Conservation (phyloP, 1,140 invertebrate genomes). For the Pygmarrhopalites habei region DNA sequence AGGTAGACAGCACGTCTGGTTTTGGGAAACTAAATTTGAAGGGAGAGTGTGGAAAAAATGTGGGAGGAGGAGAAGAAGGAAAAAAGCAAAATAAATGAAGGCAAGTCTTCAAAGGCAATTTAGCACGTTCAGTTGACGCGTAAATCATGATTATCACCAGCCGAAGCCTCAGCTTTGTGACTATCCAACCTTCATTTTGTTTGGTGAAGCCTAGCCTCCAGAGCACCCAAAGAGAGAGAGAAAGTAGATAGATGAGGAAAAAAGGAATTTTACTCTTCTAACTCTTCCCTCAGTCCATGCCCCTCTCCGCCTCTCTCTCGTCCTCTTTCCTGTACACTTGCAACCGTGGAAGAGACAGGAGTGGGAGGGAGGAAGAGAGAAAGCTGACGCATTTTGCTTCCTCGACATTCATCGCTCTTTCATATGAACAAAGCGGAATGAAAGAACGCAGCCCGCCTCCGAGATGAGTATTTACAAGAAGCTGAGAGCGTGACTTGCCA, state of each 20-base stretch:
- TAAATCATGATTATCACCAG: slow-evolving; percentile 8
- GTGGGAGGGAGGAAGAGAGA: not conserved
- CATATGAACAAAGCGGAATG: not conserved
- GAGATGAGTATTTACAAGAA: too few relatives aligned
- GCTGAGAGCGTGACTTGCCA: too few relatives aligned
- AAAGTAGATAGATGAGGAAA: too few relatives aligned
- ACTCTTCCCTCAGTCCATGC: too few relatives aligned
- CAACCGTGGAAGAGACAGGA: not conserved
- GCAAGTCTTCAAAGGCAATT: slow-evolving; percentile 8
- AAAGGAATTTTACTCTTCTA: too few relatives aligned
- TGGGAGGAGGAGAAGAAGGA: too few relatives aligned
- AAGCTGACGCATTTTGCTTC: not conserved
- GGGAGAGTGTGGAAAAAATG: too few relatives aligned
- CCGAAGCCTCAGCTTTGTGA: not conserved
- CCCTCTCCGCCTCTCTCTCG: too few relatives aligned
- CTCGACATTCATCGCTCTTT: not conserved
- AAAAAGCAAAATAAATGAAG: too few relatives aligned
- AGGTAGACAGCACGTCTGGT: too few relatives aligned
- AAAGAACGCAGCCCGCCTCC: too few relatives aligned
- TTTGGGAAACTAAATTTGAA: too few relatives aligned
- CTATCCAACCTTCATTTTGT: not conserved
- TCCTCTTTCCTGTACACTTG: not conserved
- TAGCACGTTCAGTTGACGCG: not conserved
- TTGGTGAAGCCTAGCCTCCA: not conserved
- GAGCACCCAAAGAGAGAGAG: not conserved